Percentiles rank a stretch among this genome's conserved stretches.
Conservation (phyloP, 2,888 invertebrate species). For the Drosophila paucipuncta region DNA sequence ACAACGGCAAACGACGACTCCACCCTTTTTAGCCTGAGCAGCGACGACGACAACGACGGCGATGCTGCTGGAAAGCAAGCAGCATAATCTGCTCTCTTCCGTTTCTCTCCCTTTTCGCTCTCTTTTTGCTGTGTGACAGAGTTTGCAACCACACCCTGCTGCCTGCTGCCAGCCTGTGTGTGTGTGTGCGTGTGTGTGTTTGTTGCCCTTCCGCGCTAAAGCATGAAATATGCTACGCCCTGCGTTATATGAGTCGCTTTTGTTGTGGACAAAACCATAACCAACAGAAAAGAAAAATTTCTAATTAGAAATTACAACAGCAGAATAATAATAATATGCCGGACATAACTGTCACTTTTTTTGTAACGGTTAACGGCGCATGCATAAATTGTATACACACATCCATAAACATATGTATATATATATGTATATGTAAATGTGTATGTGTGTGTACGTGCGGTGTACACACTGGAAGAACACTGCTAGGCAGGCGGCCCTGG, state of each 20-base stretch:
- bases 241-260: constrained; percentile 41
- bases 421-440: constrained; percentile 2
- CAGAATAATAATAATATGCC: constrained; percentile 40
- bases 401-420: background rate
- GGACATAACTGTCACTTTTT: constrained; percentile 76
- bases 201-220: constrained; percentile 60
- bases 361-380: constrained; percentile 61
- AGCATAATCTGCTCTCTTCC: constrained; percentile 56
- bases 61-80: constrained; percentile 61
- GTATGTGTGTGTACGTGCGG: constrained; percentile 12
- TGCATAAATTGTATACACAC: constrained; percentile 13
- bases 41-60: constrained; percentile 30
- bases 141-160: constrained; percentile 74
- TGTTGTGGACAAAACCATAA: constrained; percentile 60
- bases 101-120: constrained; percentile 25
- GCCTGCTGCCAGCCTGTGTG: constrained; percentile 25
- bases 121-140: constrained; percentile 21
- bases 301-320: constrained; percentile 72
- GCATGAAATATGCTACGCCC: constrained; percentile 71
- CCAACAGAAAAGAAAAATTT: constrained; percentile 35
- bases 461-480: constrained; percentile 62
- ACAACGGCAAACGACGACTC: constrained; percentile 56
- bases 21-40: constrained; percentile 74
- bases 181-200: background rate
- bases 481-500: constrained; percentile 50